phyloP scores from a whole-genome alignment of 2,888 invertebrate species.

The Tetrapedia diversipes region DNA sequence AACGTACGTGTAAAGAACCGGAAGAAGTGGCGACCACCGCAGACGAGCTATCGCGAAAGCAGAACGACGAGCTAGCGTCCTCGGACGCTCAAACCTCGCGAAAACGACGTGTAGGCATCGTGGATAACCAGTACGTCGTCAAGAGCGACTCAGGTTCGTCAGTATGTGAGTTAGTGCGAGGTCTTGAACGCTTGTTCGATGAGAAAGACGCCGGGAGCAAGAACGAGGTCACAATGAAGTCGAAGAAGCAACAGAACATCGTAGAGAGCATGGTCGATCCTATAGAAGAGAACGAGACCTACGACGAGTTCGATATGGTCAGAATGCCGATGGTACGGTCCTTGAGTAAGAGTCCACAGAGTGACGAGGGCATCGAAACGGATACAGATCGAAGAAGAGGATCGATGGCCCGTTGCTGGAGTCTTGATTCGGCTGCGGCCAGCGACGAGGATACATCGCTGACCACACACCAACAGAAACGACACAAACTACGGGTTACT shows the following conservation, averaged over 20 bases:
- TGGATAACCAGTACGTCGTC: constrained; percentile 62
- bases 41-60: constrained; percentile 18
- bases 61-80: constrained; percentile 20
- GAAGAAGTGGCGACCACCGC: neutral
- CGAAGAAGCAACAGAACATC: constrained; percentile 52
- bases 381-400: constrained; percentile 72
- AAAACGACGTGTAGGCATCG: constrained; percentile 65
- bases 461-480: constrained; percentile 60
- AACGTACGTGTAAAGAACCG: neutral
- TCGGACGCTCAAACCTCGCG: constrained; percentile 36
- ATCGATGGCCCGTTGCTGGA: constrained; percentile 80
- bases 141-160: constrained; percentile 52
- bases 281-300: constrained; percentile 73
- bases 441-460: constrained; percentile 83
- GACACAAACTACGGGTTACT: constrained; percentile 77
- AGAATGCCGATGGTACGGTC: constrained; percentile 71
- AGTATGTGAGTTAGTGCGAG: constrained; percentile 56
- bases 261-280: constrained; percentile 49
- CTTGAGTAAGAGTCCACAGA: constrained; percentile 76
- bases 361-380: constrained; percentile 80
- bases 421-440: constrained; percentile 84
- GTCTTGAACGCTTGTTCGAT: constrained; percentile 49
- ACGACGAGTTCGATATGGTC: constrained; percentile 75
- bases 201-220: constrained; percentile 31
- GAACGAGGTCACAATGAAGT: constrained; percentile 63